These are phyloP conservation scores for Sapayoa aenigma DNA, from an alignment of 2,113 vertebrate genomes.

Conservation along the genomic window DNA sequence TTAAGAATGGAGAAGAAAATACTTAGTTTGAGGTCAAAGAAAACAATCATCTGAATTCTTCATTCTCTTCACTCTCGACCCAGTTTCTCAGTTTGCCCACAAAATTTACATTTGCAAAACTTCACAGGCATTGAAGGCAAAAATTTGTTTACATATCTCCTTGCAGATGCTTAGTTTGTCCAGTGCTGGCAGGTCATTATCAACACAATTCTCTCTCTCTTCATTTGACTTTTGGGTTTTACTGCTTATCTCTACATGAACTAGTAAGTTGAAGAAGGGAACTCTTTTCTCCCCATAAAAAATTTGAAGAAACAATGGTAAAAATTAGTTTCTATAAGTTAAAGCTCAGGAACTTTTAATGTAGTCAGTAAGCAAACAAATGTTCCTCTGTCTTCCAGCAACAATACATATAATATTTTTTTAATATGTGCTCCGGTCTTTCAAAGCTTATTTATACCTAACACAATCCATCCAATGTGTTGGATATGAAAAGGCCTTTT, in stretches of 20 bases:
- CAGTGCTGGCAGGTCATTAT: background rate
- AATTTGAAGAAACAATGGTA: background rate
- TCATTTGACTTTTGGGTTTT: background rate
- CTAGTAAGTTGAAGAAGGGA: background rate
- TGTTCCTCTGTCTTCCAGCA: background rate
- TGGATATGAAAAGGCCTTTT: conserved; percentile 25
- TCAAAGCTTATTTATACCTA: background rate
- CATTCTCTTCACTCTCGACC: background rate
- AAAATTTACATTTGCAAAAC: background rate
- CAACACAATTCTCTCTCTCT: background rate
- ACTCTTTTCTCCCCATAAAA: background rate
- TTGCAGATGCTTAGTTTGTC: background rate
- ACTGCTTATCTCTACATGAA: background rate
- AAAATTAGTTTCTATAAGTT: background rate
- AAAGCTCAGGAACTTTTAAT: background rate
- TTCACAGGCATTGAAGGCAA: background rate
- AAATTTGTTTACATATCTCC: background rate
- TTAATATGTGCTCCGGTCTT: background rate
- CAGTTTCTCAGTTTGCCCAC: background rate
- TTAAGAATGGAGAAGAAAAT: background rate
- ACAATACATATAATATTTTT: background rate
- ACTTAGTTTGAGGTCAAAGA: background rate
- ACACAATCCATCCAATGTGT: conserved; percentile 8
- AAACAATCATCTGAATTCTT: background rate
- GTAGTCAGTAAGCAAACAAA: background rate